A percentile compares a stretch with the other conserved stretches of the same genome.
These are phyloP conservation scores for Lepidochrysops patricia DNA, from an alignment of 2,888 invertebrate genomes.

Conservation along the genomic window DNA sequence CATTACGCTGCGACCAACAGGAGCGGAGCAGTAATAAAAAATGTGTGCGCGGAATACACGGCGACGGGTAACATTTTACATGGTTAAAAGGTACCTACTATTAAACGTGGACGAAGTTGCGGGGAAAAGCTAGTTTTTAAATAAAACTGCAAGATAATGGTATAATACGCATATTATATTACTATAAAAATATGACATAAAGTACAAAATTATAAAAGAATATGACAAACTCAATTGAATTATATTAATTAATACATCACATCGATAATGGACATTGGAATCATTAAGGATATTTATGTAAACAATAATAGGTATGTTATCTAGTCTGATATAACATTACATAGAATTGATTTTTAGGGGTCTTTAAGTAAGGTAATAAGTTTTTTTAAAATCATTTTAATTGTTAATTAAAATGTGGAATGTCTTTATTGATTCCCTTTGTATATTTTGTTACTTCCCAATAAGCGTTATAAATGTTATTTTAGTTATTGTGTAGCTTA, in stretches of 20 bases:
- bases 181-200: constrained; percentile 49
- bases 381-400: too few species aligned
- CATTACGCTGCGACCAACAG: too few species aligned
- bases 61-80: too few species aligned
- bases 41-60: too few species aligned
- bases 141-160: neutral
- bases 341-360: too few species aligned
- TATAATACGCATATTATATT: constrained; percentile 38
- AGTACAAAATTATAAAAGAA: constrained; percentile 48
- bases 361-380: neutral
- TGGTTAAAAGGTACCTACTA: too few species aligned
- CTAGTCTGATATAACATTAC: too few species aligned
- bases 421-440: neutral
- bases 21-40: too few species aligned
- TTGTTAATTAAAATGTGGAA: neutral
- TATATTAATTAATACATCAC: constrained; percentile 13
- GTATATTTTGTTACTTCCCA: neutral
- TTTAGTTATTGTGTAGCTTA: neutral
- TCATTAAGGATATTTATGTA: neutral
- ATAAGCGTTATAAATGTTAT: neutral
- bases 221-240: constrained; percentile 26
- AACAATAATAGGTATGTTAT: too few species aligned
- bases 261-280: constrained; percentile 2
- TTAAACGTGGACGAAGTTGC: too few species aligned
- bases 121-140: too few species aligned